Evolutionary conservation across 1,140 invertebrate species (phyloP).

Genomic region (Ips nitidus): DNA sequence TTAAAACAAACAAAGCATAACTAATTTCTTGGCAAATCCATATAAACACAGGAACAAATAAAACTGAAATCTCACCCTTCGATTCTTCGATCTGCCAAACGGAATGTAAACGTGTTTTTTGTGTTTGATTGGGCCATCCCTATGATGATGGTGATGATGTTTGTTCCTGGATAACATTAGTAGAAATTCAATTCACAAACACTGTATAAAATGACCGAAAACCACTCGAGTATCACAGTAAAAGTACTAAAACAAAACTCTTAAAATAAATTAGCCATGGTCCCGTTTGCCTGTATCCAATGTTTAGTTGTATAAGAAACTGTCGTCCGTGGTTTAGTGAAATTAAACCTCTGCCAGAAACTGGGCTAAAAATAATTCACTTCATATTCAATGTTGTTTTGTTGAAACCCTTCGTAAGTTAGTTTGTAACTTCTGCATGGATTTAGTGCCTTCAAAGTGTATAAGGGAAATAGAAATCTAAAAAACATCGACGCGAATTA

Average conservation of each 20-base stretch:
- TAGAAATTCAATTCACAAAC: conserved; percentile 1
- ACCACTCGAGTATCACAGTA: too few species aligned
- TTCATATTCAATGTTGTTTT: conserved; percentile 19
- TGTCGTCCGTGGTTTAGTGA: conserved; percentile 32
- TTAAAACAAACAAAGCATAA: neutral
- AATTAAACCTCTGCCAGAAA: conserved; percentile 33
- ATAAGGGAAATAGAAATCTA: neutral
- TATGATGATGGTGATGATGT: conserved; percentile 36
- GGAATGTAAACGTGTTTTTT: conserved; percentile 45
- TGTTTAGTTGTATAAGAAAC: conserved; percentile 36
- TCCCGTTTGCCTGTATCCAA: conserved; percentile 25
- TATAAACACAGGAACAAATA: too few species aligned
- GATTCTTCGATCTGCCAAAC: conserved; percentile 37
- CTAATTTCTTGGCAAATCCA: conserved; percentile 7
- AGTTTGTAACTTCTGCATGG: neutral
- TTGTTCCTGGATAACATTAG: conserved; percentile 34
- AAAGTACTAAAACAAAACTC: conserved; percentile 8
- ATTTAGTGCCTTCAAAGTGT: neutral
- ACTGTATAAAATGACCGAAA: conserved; percentile 8
- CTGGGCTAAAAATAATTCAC: conserved; percentile 31
- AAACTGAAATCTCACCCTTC: conserved; percentile 38
- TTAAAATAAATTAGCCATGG: conserved; percentile 20
- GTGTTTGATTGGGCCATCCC: conserved; percentile 30
- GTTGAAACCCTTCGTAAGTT: conserved; percentile 20
- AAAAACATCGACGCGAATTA: neutral